Evolutionary conservation across 2,113 vertebrate genomes (phyloP).

Genomic region (Himantopus leucocephalus): DNA sequence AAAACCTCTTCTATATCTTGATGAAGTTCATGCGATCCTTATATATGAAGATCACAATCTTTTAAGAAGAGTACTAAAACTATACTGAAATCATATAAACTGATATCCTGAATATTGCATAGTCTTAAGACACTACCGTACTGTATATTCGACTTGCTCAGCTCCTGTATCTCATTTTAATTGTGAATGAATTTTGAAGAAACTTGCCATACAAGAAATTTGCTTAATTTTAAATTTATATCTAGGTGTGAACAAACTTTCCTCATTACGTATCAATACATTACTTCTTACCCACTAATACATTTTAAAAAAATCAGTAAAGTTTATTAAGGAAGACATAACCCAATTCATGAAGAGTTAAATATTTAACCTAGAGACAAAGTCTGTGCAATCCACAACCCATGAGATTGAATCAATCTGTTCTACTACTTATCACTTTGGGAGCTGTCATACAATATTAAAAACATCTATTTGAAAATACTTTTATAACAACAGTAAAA

Average conservation of each 20-base stretch:
- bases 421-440: background rate
- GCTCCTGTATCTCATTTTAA: background rate
- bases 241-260: background rate
- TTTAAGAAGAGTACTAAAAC: background rate
- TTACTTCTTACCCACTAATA: background rate
- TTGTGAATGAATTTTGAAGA: background rate
- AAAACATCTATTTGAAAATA: constrained; percentile 22
- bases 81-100: background rate
- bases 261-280: background rate
- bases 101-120: background rate
- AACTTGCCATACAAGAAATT: background rate
- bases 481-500: constrained; percentile 4
- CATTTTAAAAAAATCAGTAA: background rate
- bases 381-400: background rate
- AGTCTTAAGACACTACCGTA: background rate
- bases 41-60: background rate
- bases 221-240: background rate
- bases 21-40: background rate
- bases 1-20: background rate
- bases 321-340: background rate
- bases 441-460: background rate
- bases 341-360: background rate
- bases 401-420: background rate
- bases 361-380: background rate
- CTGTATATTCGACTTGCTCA: background rate